Evolutionary conservation across 2,797 vertebrate genomes (phyloP), one percentile per base, ranked within the genome.

Genomic region (Alauda arvensis): DNA sequence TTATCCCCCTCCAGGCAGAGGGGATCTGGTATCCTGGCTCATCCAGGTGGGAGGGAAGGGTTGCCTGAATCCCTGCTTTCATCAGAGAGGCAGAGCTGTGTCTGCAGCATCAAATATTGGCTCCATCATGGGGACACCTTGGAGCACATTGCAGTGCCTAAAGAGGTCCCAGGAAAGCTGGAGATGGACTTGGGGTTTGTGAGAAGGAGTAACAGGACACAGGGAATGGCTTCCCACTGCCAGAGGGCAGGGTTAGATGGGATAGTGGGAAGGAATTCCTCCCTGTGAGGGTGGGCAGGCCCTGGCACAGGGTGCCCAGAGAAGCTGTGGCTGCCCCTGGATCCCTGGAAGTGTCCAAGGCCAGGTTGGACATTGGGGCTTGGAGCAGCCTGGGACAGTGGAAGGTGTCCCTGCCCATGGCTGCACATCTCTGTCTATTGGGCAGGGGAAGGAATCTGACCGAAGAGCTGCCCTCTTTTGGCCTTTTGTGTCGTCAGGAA

Each of bases 381-480:
- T 6, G 34, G 63, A 69, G 49, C 37, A 8, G 0, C 37, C 49
- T 43, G 74, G 28, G 21, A 4, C 0, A 12, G 45, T n/a, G n/a
- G 29, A 1, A 70, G 24, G 9, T 37, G 57, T 37, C 6, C 51
- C 31, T 40, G 20, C 17, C 12, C 34, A 20, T 25, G 18, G 17
- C 31, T 39, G n/a, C 45, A n/a, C 33, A 12, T 25, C 12, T 34
- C 3, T 5, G 17, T 53, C 62, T 39, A 40, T 66, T 42, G 53
- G 13, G 33, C 42, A 43, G 16, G 25, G 15, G 29, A 45, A 60
- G 24, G n/a, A 81, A 83, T 34, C 39, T 2, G 59, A 88, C 63
- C 46, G 68, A 61, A 75, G 75, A 91, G 42, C 75, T 42, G 87
- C 78, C 70, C 67, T 81, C 85, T 86, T 86, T 84, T 33, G 84